Evolutionary conservation across 2,888 invertebrate species (phyloP).

Genomic region (Drosophila algonquin): DNA sequence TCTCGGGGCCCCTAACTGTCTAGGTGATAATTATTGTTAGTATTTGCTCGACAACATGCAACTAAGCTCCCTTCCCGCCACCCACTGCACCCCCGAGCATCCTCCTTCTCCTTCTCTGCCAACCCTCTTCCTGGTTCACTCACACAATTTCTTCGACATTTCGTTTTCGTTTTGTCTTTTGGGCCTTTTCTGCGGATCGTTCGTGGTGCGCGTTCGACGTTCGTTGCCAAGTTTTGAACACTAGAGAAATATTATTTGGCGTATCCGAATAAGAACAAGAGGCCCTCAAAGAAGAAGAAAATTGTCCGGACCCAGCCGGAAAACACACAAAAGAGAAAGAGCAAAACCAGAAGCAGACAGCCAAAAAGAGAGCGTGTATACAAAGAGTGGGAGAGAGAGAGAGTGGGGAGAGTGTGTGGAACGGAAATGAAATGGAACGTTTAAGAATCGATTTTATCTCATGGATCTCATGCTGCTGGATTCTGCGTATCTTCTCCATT

Average conservation of each 20-base stretch:
- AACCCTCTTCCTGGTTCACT: conserved; percentile 38
- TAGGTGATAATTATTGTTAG: conserved; percentile 60
- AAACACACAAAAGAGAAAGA: conserved; percentile 22
- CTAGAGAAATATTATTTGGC: conserved; percentile 70
- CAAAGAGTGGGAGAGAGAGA: conserved; percentile 5
- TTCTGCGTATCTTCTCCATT: conserved; percentile 21
- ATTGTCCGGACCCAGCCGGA: conserved; percentile 72
- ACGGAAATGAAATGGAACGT: conserved; percentile 58
- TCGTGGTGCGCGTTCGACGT: conserved; percentile 62
- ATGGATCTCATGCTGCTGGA: background rate
- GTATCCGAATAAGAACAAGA: conserved; percentile 4
- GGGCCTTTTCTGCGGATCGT: conserved; percentile 50
- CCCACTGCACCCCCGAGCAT: conserved; percentile 7
- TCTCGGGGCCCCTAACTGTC: conserved; percentile 12
- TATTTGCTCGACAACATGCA: conserved; percentile 39
- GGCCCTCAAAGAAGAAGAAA: conserved; percentile 33
- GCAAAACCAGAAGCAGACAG: background rate
- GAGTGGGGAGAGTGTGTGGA: conserved; percentile 23
- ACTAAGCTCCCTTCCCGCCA: conserved; percentile 23
- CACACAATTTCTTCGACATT: conserved; percentile 72
- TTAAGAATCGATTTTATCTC: conserved; percentile 42
- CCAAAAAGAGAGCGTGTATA: conserved; percentile 21
- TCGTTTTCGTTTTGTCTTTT: conserved; percentile 37
- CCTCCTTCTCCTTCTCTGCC: background rate
- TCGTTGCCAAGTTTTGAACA: conserved; percentile 75